Conservation (phyloP, 1,140 invertebrate species). For the Drosophila miranda region DNA sequence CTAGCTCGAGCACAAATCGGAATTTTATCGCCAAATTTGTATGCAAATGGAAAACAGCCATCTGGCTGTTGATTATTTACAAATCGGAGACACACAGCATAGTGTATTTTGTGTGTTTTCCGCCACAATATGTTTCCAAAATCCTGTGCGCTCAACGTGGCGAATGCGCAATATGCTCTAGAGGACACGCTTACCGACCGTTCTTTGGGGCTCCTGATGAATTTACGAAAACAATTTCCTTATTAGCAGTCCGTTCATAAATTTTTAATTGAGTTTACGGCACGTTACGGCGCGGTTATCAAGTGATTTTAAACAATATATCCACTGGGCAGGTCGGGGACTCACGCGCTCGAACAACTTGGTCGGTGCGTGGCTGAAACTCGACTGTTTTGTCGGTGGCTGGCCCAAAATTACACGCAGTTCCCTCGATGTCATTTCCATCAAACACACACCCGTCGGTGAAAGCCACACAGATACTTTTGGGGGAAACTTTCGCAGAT, state of each 20-base stretch:
- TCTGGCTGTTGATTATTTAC: constrained; percentile 22
- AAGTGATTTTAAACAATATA: constrained; percentile 21
- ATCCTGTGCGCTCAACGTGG: constrained; percentile 64
- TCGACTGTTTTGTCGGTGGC: constrained; percentile 72
- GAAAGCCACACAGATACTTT: constrained; percentile 5
- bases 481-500: constrained; percentile 26
- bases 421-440: constrained; percentile 44
- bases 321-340: not conserved
- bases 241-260: constrained; percentile 51
- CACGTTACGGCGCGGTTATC: constrained; percentile 10
- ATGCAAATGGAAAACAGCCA: constrained; percentile 26
- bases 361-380: constrained; percentile 66
- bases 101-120: constrained; percentile 39
- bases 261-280: constrained; percentile 56
- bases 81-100: constrained; percentile 12
- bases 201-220: constrained; percentile 18
- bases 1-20: too few species aligned
- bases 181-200: constrained; percentile 38
- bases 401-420: constrained; percentile 70
- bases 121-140: constrained; percentile 69
- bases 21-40: constrained; percentile 8
- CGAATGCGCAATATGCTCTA: constrained; percentile 73
- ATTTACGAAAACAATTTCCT: constrained; percentile 60
- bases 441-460: constrained; percentile 18
- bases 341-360: constrained; percentile 58